Percentiles rank a stretch among this genome's conserved stretches.
Evolutionary conservation across 1,140 invertebrate genomes (phyloP).

Genomic region (Panulirus ornatus): DNA sequence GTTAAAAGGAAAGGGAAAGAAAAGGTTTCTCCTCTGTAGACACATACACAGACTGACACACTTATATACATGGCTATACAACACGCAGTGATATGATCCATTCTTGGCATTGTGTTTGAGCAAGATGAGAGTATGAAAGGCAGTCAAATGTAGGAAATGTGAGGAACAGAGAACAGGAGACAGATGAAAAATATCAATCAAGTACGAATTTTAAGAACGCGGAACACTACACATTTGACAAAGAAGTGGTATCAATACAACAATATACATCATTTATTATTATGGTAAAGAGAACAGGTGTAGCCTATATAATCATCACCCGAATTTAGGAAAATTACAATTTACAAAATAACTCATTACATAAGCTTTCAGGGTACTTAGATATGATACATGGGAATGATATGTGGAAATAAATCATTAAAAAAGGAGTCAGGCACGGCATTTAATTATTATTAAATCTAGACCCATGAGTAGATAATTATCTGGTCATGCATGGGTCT

Average conservation of each 20-base stretch:
- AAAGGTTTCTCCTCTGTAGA: neutral
- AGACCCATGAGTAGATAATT: no score
- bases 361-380: no score
- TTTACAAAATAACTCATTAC: neutral
- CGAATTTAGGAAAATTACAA: neutral
- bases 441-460: no score
- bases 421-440: no score
- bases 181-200: neutral
- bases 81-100: constrained; percentile 28
- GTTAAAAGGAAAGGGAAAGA: neutral
- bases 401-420: no score
- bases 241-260: neutral
- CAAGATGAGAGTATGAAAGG: constrained; percentile 8
- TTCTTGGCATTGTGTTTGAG: constrained; percentile 25
- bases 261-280: neutral
- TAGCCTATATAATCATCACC: neutral
- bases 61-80: neutral
- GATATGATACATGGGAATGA: no score
- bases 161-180: constrained; percentile 3
- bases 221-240: neutral
- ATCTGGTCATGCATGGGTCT: no score
- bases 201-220: neutral
- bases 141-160: neutral
- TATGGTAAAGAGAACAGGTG: neutral
- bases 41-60: neutral